These are phyloP conservation scores for Papilio dardanus DNA, from an alignment of 1,140 invertebrate species.

Conservation along the genomic window DNA sequence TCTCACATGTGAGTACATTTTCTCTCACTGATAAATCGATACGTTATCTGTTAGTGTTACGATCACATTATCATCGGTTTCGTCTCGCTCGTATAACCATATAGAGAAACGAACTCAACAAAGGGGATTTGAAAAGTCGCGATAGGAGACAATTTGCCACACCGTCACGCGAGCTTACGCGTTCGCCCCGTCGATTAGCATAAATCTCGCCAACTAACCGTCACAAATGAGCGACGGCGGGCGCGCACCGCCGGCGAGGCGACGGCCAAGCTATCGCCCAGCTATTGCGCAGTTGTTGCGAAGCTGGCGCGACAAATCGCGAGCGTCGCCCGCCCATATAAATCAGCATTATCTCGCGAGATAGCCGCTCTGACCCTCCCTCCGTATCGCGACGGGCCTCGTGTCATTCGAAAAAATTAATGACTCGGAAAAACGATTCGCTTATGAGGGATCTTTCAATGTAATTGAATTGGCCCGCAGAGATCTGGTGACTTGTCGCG, in stretches of 20 bases:
- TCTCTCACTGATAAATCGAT: constrained; percentile 22
- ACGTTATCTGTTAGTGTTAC: constrained; percentile 44
- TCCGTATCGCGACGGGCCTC: constrained; percentile 73
- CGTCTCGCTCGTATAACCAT: constrained; percentile 47
- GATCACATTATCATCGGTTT: constrained; percentile 50
- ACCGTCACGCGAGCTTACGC: constrained; percentile 75
- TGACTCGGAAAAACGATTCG: constrained; percentile 82
- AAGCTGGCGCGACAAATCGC: constrained; percentile 75
- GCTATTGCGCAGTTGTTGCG: constrained; percentile 43
- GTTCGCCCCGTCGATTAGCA: constrained; percentile 78
- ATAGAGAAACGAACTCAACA: constrained; percentile 59
- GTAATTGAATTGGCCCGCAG: constrained; percentile 81
- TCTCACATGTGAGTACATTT: background rate
- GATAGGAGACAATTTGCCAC: constrained; percentile 74
- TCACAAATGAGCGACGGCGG: constrained; percentile 67
- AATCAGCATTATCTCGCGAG: constrained; percentile 82
- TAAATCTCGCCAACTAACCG: constrained; percentile 81
- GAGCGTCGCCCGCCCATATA: constrained; percentile 73
- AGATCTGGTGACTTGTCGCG: constrained; percentile 74
- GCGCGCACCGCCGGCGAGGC: constrained; percentile 48
- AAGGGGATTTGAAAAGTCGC: constrained; percentile 60
- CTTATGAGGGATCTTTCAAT: constrained; percentile 82
- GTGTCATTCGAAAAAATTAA: constrained; percentile 82
- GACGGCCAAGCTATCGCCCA: constrained; percentile 51
- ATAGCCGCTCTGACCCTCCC: constrained; percentile 78